Evolutionary conservation across 1,140 invertebrate genomes (phyloP).

Genomic region (Melitaea cinxia): DNA sequence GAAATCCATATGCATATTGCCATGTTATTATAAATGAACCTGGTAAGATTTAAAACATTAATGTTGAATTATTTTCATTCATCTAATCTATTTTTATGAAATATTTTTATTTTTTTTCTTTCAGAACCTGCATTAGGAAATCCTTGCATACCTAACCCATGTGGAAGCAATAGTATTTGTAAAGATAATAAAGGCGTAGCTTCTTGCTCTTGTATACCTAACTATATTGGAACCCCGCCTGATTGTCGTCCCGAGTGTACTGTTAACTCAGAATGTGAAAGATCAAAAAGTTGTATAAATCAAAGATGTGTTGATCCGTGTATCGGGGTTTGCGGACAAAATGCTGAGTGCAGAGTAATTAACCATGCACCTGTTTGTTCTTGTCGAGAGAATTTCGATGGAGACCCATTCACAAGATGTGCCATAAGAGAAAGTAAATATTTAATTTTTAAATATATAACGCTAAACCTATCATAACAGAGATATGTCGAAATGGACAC

Average conservation of each 20-base stretch:
- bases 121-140: constrained; percentile 66
- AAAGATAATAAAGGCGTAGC: constrained; percentile 83
- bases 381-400: constrained; percentile 83
- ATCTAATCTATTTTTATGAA: constrained; percentile 43
- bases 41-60: constrained; percentile 49
- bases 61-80: not conserved
- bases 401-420: constrained; percentile 86
- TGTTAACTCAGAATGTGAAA: constrained; percentile 90
- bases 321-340: constrained; percentile 86
- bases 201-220: constrained; percentile 84
- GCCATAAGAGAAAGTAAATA: constrained; percentile 55
- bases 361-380: constrained; percentile 90
- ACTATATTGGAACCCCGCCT: constrained; percentile 84
- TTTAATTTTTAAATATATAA: not conserved
- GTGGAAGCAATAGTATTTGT: constrained; percentile 88
- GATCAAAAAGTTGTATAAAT: constrained; percentile 89
- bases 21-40: constrained; percentile 82
- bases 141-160: constrained; percentile 87
- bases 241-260: constrained; percentile 90
- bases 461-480: too few relatives aligned
- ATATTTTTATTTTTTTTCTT: constrained; percentile 84
- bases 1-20: constrained; percentile 86
- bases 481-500: too few relatives aligned
- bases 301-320: constrained; percentile 87
- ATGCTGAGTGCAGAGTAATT: constrained; percentile 88